Conservation (phyloP, 2,113 vertebrate species). For the Macrotis lagotis region DNA sequence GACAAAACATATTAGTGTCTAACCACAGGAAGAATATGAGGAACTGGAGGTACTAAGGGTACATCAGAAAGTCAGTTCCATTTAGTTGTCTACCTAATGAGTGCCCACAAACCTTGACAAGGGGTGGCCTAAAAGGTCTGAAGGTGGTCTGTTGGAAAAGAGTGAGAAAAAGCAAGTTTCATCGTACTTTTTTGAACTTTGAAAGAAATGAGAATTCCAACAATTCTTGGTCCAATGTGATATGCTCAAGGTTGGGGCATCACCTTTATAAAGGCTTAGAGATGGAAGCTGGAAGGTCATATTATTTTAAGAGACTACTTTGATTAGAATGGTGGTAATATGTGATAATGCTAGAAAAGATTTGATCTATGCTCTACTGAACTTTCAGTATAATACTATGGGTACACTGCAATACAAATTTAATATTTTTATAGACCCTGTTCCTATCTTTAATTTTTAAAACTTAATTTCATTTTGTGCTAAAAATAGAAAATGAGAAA, state of each 20-base stretch:
- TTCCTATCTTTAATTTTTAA: conserved; percentile 34
- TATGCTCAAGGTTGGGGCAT: background rate
- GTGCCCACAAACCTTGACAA: no score
- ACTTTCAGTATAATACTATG: background rate
- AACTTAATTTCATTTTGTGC: background rate
- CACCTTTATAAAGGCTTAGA: background rate
- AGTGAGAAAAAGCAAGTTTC: background rate
- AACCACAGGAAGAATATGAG: background rate
- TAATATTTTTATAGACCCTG: no score
- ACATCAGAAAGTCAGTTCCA: background rate
- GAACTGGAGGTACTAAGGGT: background rate
- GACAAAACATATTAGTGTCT: background rate
- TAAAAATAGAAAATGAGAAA: background rate
- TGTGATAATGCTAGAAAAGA: background rate
- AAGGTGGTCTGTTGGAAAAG: background rate
- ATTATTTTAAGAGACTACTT: background rate
- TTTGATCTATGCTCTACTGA: background rate
- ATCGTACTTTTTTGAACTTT: background rate
- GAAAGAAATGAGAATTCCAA: background rate
- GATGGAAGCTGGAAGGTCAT: background rate
- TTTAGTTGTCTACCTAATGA: background rate
- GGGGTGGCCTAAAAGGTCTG: no score
- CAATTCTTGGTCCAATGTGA: background rate
- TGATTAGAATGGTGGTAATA: background rate
- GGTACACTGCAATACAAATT: background rate